Base-by-base conservation (phyloP, 2,113 vertebrate genomes). In the Thamnophis sirtalis region DNA sequence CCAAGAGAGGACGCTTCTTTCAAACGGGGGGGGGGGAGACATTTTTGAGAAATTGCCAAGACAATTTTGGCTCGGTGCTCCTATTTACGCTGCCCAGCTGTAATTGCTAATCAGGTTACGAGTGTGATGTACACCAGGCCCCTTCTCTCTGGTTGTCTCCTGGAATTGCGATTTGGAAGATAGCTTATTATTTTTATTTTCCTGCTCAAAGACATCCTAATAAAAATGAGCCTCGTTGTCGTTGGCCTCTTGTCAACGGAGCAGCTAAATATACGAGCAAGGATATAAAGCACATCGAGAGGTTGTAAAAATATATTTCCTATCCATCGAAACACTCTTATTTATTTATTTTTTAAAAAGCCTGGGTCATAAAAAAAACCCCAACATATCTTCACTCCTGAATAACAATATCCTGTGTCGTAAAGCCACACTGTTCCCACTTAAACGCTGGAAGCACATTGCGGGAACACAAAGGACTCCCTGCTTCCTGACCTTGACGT, bases 401-500 rank as follows among this genome's bases (percentile, higher is more conserved):
- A 38, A 80, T 19, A 38, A 80, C 68, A 80, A 43, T 43, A 43
- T 2, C 15, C 15, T 2, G n/a, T 80, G 68, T 80, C 3, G 17
- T 80, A 80, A 80, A 80, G 17, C 17, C 17, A 38, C 2, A 21
- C 33, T 43, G 17, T 9, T 43, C 15, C 33, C 73, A 80, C 17
- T 80, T 43, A 43, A 80, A 43, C 43, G 17, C 17, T 80, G 73
- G 33, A 33, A 80, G 68, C 33, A 0, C 73, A 80, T 38, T 80
- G 19, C 0, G 17, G 33, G 73, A 80, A 38, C 6, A 3, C 0
- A 1, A 8, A 80, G 73, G 73, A 80, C 17, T 80, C 7, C 0
- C 1, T 80, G 73, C 17, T 38, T 80, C 3, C 73, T 38, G 17
- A 19, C 73, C 33, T 21, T 9, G 17, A 15, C 8, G 38, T 80